Conservation (phyloP, 2,113 vertebrate species). For the Butorides virescens region DNA sequence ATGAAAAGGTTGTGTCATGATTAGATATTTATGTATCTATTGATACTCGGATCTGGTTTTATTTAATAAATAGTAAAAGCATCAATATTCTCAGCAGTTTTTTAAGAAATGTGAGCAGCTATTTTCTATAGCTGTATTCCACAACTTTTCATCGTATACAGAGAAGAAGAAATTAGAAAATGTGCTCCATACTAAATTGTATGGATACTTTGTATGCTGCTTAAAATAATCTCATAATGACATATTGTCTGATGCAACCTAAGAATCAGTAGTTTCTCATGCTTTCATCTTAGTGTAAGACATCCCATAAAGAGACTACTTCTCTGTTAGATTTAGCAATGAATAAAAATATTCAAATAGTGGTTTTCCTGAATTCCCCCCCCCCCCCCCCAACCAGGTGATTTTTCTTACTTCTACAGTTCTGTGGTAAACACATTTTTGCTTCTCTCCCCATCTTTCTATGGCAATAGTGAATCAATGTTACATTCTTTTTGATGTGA, state of each 20-base stretch:
- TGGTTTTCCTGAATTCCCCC: not conserved
- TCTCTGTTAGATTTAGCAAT: not conserved
- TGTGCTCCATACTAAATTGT: not conserved
- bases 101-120: not conserved
- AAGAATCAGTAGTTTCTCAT: not conserved
- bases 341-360: not conserved
- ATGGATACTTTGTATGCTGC: not conserved
- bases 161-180: not conserved
- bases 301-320: not conserved
- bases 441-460: not conserved
- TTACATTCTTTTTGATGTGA: not conserved
- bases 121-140: not conserved
- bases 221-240: not conserved
- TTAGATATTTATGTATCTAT: not conserved
- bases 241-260: not conserved
- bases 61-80: not conserved
- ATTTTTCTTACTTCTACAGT: not conserved
- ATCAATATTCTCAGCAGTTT: not conserved
- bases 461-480: not conserved
- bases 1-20: not conserved
- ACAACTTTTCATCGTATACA: not conserved
- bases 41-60: not conserved
- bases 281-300: not conserved
- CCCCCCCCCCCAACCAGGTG: not conserved
- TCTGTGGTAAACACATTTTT: not conserved